A percentile compares a stretch with the other conserved stretches of the same genome.
phyloP scores from a whole-genome alignment of 2,113 vertebrate genomes.

The Lycaon pictus region DNA sequence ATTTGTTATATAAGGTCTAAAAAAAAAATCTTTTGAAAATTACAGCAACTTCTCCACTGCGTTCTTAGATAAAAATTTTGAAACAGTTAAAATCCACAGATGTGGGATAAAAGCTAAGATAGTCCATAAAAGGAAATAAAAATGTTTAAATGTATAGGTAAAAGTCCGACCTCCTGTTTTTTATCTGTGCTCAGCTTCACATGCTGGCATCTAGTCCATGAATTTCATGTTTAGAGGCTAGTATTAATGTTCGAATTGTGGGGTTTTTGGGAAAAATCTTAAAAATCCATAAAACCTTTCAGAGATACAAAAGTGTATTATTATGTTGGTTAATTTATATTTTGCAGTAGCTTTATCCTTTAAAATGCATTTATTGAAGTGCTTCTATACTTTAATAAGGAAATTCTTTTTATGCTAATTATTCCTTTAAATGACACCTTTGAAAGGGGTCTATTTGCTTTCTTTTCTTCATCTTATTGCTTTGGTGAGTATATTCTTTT shows the following conservation, averaged over 20 bases:
- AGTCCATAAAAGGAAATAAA: conserved; percentile 77
- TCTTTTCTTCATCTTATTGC: neutral
- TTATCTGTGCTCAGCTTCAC: neutral
- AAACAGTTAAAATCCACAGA: conserved; percentile 69
- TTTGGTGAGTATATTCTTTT: neutral
- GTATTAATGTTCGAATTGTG: neutral
- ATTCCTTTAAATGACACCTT: neutral
- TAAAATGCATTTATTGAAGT: neutral
- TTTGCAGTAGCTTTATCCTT: neutral
- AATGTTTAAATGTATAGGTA: conserved; percentile 76
- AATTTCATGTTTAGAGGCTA: neutral
- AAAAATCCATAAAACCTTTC: conserved; percentile 5
- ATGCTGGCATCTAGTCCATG: neutral
- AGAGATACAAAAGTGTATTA: neutral
- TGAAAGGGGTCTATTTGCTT: neutral
- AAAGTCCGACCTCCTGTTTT: neutral
- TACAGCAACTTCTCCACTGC: neutral
- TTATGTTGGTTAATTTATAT: neutral
- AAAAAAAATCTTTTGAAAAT: conserved; percentile 69
- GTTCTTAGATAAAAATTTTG: conserved; percentile 72
- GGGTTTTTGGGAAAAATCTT: neutral
- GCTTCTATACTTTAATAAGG: neutral
- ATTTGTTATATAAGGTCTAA: neutral
- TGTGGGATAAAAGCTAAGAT: conserved; percentile 81
- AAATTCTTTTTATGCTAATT: neutral